phyloP scores from a whole-genome alignment of 2,888 invertebrate genomes.

The Macaria notata region DNA sequence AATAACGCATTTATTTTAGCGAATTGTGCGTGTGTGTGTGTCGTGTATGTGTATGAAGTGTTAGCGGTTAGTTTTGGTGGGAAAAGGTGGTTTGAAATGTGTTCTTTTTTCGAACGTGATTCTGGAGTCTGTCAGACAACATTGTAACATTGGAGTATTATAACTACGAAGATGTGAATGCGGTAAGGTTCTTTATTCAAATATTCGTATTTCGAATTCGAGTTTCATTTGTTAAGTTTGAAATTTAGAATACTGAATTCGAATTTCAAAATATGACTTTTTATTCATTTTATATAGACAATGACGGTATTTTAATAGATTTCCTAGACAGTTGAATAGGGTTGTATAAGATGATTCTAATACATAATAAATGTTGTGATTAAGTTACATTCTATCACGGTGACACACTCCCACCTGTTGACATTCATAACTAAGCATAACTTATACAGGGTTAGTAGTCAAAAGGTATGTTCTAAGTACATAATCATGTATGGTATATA shows the following conservation, averaged over 20 bases:
- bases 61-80: constrained; percentile 55
- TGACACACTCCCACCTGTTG: constrained; percentile 31
- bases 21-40: constrained; percentile 31
- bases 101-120: constrained; percentile 19
- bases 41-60: constrained; percentile 20
- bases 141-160: constrained; percentile 33
- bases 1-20: constrained; percentile 31
- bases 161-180: constrained; percentile 36
- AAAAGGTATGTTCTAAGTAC: too few species aligned
- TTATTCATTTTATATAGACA: too few species aligned
- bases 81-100: constrained; percentile 40
- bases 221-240: not conserved
- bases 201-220: not conserved
- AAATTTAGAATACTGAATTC: too few species aligned
- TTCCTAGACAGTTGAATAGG: too few species aligned
- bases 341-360: too few species aligned
- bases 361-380: too few species aligned
- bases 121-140: constrained; percentile 24
- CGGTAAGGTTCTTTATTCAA: constrained; percentile 27
- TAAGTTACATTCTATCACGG: too few species aligned
- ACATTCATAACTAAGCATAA: constrained; percentile 26
- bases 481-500: too few species aligned
- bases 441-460: too few species aligned
- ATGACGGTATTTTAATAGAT: too few species aligned
- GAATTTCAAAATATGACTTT: too few species aligned